Percentiles rank a stretch among this genome's conserved stretches.
These are phyloP conservation scores for Oenanthe oenanthe DNA, from an alignment of 2,113 vertebrate genomes.

Conservation along the genomic window DNA sequence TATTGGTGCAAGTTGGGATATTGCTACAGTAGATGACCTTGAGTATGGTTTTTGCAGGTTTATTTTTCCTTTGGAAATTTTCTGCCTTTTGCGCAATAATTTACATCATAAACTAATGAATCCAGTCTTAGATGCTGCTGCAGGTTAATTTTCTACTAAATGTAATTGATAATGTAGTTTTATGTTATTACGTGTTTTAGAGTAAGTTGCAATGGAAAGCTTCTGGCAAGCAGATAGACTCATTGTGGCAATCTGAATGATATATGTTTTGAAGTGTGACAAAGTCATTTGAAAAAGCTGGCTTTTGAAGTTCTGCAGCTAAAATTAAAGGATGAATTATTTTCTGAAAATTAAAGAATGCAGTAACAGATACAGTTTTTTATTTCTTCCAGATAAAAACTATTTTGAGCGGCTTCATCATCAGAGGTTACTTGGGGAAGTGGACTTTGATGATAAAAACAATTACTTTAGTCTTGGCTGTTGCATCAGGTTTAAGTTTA, in stretches of 20 bases:
- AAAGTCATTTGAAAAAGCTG: background rate
- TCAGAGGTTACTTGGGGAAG: constrained; percentile 97
- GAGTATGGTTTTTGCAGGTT: background rate
- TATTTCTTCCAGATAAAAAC: constrained; percentile 91
- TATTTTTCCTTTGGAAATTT: background rate
- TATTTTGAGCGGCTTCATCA: constrained; percentile 98
- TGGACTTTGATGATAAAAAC: constrained; percentile 99
- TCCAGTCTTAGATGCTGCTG: background rate
- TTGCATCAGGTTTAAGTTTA: constrained; percentile 96
- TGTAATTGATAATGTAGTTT: background rate
- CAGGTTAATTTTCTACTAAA: background rate
- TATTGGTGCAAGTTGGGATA: background rate
- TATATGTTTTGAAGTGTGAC: background rate
- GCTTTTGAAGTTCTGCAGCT: background rate
- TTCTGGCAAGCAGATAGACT: background rate
- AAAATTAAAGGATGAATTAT: background rate
- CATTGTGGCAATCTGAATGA: background rate
- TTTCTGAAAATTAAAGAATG: constrained; percentile 15
- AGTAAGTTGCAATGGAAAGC: background rate
- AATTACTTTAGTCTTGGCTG: constrained; percentile 95
- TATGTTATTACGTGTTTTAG: background rate
- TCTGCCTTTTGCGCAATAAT: background rate
- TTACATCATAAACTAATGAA: background rate
- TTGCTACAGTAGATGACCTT: background rate
- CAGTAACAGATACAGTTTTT: background rate